These are phyloP conservation scores for Plagodis pulveraria DNA, from an alignment of 2,888 invertebrate species.

Conservation along the genomic window DNA sequence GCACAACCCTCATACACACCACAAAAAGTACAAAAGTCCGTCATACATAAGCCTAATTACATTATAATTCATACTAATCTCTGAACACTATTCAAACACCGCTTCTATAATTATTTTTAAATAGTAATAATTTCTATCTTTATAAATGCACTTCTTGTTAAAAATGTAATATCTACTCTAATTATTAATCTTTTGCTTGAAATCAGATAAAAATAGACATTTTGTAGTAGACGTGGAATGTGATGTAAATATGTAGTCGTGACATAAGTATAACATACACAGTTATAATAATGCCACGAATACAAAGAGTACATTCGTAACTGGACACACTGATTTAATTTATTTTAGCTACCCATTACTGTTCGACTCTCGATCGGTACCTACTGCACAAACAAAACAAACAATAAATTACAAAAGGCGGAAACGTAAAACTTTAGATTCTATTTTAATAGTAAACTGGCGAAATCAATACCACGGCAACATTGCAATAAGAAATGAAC, in stretches of 20 bases:
- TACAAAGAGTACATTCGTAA: no score
- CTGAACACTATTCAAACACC: conserved; percentile 76
- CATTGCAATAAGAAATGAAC: no score
- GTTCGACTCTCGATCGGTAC: no score
- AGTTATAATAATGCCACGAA: no score
- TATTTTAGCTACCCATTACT: no score
- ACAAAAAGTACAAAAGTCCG: conserved; percentile 81
- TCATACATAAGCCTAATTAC: conserved; percentile 62
- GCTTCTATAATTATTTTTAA: conserved; percentile 61
- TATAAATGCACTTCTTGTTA: conserved; percentile 84
- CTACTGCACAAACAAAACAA: no score
- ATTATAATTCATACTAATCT: conserved; percentile 55
- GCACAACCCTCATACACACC: conserved; percentile 74
- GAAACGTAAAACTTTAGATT: not conserved
- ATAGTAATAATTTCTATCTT: conserved; percentile 74
- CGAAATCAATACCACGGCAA: no score
- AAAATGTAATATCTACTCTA: conserved; percentile 65
- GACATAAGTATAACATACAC: no score
- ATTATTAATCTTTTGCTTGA: conserved; percentile 28
- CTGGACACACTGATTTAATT: no score
- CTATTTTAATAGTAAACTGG: no score
- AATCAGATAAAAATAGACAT: not conserved
- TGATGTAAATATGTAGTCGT: no score
- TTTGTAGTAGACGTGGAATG: not conserved
- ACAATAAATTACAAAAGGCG: conserved; percentile 11